Evolutionary conservation across 2,888 invertebrate species (phyloP).

Genomic region (Sepiola atlantica): DNA sequence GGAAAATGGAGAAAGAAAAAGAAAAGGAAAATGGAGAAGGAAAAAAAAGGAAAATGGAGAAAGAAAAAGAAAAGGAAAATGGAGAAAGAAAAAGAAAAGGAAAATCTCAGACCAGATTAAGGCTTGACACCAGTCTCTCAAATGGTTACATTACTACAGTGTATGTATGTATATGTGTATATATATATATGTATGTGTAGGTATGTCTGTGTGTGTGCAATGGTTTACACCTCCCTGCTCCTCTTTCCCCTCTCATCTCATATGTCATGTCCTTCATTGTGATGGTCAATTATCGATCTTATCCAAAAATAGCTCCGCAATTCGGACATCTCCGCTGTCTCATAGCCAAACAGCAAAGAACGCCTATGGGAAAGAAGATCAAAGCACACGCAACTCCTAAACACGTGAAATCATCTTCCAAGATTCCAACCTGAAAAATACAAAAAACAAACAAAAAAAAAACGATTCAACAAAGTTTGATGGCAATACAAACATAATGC

Average conservation of each 20-base stretch:
- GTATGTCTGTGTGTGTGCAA: not conserved
- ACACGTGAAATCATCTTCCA: slow-evolving; percentile 91
- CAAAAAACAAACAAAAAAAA: not conserved
- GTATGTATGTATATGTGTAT: not conserved
- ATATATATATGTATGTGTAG: not conserved
- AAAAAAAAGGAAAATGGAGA: not conserved
- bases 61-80: not conserved
- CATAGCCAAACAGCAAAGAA: slow-evolving; percentile 88
- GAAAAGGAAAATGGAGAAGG: not conserved
- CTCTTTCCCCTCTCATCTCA: not conserved
- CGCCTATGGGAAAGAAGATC: slow-evolving; percentile 89
- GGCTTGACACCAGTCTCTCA: not conserved
- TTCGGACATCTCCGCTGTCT: slow-evolving; percentile 89
- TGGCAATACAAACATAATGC: not conserved
- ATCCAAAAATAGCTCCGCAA: slow-evolving; percentile 87
- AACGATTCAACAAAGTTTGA: not conserved
- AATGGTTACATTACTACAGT: not conserved
- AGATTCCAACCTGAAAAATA: slow-evolving; percentile 81
- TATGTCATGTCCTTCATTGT: not conserved
- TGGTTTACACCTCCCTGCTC: not conserved
- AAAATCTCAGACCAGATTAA: not conserved
- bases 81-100: not conserved
- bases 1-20: too few species aligned
- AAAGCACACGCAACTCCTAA: slow-evolving; percentile 89
- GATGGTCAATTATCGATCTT: slow-evolving; percentile 57